phyloP scores from a whole-genome alignment of 2,113 vertebrate species.

The Anguilla japonica region DNA sequence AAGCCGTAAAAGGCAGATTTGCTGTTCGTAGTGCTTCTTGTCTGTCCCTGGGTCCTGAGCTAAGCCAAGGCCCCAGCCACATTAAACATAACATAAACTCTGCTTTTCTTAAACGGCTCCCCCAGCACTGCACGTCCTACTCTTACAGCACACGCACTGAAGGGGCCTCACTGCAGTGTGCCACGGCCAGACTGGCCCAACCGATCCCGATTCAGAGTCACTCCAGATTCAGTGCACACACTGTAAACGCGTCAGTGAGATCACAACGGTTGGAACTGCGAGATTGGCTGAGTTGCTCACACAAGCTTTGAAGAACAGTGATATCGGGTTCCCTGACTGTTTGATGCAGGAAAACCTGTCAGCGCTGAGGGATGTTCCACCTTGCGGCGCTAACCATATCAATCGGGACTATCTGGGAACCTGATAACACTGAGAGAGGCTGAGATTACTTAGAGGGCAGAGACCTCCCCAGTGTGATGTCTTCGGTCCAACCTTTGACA shows the following conservation, averaged over 20 bases:
- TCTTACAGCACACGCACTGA: neutral
- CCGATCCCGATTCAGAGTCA: neutral
- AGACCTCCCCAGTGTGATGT: slow-evolving; percentile 28
- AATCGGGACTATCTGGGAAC: neutral
- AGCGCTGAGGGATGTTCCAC: neutral
- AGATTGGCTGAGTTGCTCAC: neutral
- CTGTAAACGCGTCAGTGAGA: neutral
- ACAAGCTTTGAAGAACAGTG: neutral
- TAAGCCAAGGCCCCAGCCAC: slow-evolving; percentile 10
- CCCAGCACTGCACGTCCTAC: neutral
- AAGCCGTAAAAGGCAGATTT: slow-evolving; percentile 25
- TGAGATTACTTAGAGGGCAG: neutral
- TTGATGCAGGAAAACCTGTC: neutral
- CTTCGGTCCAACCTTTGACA: slow-evolving; percentile 70
- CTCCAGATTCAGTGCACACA: neutral
- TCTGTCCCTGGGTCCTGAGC: neutral
- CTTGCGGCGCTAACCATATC: neutral
- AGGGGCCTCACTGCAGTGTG: neutral
- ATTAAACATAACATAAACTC: neutral
- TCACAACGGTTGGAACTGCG: neutral
- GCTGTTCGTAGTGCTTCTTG: neutral
- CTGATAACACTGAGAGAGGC: neutral
- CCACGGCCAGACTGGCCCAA: neutral
- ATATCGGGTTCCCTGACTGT: neutral
- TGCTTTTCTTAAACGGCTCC: neutral